Percentiles rank a stretch among this genome's conserved stretches.
These are phyloP conservation scores for Schmidtea mediterranea DNA, from an alignment of 1,140 invertebrate species.

Conservation along the genomic window DNA sequence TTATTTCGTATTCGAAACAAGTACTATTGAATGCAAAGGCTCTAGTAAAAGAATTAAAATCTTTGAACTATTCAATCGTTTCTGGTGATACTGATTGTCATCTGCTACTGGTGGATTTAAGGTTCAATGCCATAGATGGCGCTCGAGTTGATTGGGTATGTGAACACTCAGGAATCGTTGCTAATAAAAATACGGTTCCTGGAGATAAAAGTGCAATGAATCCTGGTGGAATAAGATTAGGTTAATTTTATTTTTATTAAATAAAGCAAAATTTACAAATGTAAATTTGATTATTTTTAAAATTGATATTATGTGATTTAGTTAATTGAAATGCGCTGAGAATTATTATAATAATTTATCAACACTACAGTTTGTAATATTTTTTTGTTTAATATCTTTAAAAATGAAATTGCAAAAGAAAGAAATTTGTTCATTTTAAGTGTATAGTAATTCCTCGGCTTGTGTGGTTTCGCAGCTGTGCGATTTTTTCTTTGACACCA, in stretches of 20 bases:
- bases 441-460: too few relatives aligned
- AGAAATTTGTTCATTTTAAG: too few relatives aligned
- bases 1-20: slow-evolving; percentile 40
- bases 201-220: slow-evolving; percentile 78
- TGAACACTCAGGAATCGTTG: slow-evolving; percentile 63
- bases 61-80: slow-evolving; percentile 1
- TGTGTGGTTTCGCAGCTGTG: too few relatives aligned
- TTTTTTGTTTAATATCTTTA: background rate
- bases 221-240: slow-evolving; percentile 40
- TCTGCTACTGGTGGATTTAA: slow-evolving; percentile 30
- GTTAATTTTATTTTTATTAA: slow-evolving; percentile 9
- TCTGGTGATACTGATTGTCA: background rate
- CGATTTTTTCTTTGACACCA: too few relatives aligned
- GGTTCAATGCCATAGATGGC: slow-evolving; percentile 45
- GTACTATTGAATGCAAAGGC: slow-evolving; percentile 26
- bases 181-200: slow-evolving; percentile 72
- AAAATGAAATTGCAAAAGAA: too few relatives aligned
- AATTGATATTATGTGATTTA: too few relatives aligned
- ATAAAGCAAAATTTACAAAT: too few relatives aligned
- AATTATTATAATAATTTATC: too few relatives aligned
- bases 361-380: background rate
- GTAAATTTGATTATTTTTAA: background rate
- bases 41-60: background rate
- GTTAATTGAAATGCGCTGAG: too few relatives aligned
- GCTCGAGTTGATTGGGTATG: slow-evolving; percentile 53